Evolutionary conservation across 2,888 invertebrate species (phyloP), one percentile per base, ranked within the genome.

Genomic region (Dendrolimus houi): DNA sequence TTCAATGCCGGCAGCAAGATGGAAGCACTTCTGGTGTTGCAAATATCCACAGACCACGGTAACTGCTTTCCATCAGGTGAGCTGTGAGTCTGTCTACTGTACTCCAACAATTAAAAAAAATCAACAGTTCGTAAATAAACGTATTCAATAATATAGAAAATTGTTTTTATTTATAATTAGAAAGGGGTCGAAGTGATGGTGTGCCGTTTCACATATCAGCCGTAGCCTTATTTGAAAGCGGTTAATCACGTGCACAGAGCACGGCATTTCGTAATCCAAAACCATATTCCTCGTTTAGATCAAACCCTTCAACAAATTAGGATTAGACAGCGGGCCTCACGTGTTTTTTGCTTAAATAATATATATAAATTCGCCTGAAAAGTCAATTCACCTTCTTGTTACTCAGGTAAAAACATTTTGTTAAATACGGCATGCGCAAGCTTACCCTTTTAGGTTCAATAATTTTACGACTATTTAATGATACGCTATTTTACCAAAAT

Each of bases 301-400:
- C 71, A 79, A 81, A 78, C 79, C 83, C 82, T 80, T 76, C 71
- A 71, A 75, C 83, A 83, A 85, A 85, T 85, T 81, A 79, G 80
- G 81, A 85, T 85, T 82, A 84, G 74, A 78, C 72, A 72, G 80
- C 0, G 81, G 81, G 77, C 76, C 69, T 68, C 47, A 66, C 68
- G 71, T 76, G 75, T 81, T 82, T 81, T 82, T 79, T 79, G 79
- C 70, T 71, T 73, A 75, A 77, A 77, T 75, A 70, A 72, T 75
- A 29, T 29, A 29, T 29, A 74, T 77, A 79, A 72, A 74, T 79
- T 71, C 71, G 74, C 77, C 77, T 72, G 75, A 74, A 78, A 77
- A 79, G 72, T 75, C 75, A 72, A 74, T 77, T 77, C 73, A 63
- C 70, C 58, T 62, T 64, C 64, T 60, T 64, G 71, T 70, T 68